Conservation (phyloP, 2,888 invertebrate genomes). For the Ectemnius continuus region DNA sequence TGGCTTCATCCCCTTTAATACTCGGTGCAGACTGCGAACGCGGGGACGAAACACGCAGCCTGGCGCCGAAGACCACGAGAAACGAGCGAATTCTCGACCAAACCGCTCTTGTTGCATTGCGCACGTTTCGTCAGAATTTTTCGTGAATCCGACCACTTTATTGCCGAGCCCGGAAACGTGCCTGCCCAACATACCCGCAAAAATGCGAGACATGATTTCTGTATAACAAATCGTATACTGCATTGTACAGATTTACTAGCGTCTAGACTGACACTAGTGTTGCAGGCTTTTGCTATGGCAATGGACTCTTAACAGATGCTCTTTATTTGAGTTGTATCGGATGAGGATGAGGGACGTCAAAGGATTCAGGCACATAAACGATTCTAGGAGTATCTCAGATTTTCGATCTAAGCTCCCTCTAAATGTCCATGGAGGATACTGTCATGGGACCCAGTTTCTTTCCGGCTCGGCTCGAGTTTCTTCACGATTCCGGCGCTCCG, state of each 20-base stretch:
- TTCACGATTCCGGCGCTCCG: conserved; percentile 46
- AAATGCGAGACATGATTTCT: conserved; percentile 1
- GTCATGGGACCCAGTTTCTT: conserved; percentile 31
- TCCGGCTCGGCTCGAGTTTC: conserved; percentile 32
- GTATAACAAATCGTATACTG: neutral
- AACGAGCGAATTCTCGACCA: neutral
- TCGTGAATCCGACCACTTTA: neutral
- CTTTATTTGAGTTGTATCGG: too few relatives aligned
- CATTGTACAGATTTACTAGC: too few relatives aligned
- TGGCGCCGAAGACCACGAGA: conserved; percentile 16
- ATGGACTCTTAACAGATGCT: too few relatives aligned
- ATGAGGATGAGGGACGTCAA: too few relatives aligned
- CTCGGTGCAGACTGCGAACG: conserved; percentile 26
- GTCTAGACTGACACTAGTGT: too few relatives aligned
- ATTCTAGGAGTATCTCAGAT: neutral
- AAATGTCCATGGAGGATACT: conserved; percentile 12
- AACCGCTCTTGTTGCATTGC: neutral
- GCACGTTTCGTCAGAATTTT: conserved; percentile 1
- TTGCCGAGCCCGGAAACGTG: neutral
- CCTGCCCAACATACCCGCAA: neutral
- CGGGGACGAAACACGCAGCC: conserved; percentile 3
- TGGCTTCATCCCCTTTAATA: conserved; percentile 64
- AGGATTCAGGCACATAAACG: too few relatives aligned
- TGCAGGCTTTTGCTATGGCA: too few relatives aligned
- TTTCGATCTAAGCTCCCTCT: conserved; percentile 2